Evolutionary conservation across 2,113 vertebrate genomes (phyloP).

Genomic region (Sakesphorus luctuosus): DNA sequence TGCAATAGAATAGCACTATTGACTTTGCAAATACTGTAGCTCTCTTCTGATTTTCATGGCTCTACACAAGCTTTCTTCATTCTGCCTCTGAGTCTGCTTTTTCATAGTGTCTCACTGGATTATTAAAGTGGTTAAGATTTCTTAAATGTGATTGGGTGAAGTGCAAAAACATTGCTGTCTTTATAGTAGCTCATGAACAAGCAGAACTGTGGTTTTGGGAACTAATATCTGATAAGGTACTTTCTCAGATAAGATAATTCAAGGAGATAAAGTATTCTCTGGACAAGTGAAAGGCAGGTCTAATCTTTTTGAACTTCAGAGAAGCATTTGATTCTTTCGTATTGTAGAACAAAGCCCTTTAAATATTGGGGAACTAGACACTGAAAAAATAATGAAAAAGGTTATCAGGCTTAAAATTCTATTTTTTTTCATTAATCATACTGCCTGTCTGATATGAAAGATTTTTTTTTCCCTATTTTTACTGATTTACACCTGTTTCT

Average conservation of each 20-base stretch:
- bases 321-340: neutral
- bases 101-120: neutral
- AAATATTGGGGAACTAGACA: neutral
- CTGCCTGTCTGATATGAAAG: neutral
- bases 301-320: neutral
- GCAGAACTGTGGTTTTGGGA: neutral
- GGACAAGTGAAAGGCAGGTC: neutral
- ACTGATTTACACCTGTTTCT: rapidly evolving
- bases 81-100: neutral
- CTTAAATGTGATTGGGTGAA: neutral
- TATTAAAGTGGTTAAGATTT: neutral
- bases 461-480: neutral
- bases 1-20: neutral
- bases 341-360: neutral
- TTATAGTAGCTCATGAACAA: neutral
- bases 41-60: neutral
- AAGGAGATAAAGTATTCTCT: neutral
- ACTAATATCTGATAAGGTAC: neutral
- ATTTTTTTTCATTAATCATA: neutral
- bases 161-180: neutral
- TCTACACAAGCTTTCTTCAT: neutral
- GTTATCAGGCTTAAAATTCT: neutral
- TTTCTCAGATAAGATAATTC: neutral
- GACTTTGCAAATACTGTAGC: neutral
- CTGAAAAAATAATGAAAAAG: rapidly evolving